phyloP scores from a whole-genome alignment of 1,140 invertebrate species.

The Drosophila kikkawai region DNA sequence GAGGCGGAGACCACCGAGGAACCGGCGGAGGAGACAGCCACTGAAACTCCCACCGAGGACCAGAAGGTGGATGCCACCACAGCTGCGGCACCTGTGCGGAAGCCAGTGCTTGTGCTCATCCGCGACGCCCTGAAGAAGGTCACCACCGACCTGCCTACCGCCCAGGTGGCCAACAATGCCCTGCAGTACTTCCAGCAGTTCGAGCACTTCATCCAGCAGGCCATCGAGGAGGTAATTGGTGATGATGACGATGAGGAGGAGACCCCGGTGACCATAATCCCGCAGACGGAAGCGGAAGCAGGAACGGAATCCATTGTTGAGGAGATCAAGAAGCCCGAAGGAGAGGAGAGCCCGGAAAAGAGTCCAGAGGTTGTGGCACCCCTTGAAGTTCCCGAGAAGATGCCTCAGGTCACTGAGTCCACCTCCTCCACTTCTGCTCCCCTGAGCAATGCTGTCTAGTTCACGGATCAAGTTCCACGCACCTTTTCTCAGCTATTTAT shows the following conservation, averaged over 20 bases:
- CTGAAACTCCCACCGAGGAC: constrained; percentile 41
- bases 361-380: background rate
- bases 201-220: constrained; percentile 81
- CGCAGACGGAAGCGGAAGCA: background rate
- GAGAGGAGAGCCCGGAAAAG: constrained; percentile 2
- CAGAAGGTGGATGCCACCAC: constrained; percentile 23
- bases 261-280: constrained; percentile 29
- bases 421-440: constrained; percentile 23
- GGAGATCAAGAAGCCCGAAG: constrained; percentile 49
- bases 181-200: constrained; percentile 83
- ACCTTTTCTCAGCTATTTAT: constrained; percentile 61
- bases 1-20: constrained; percentile 35
- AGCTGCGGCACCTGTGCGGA: constrained; percentile 49
- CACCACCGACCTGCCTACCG: constrained; percentile 75
- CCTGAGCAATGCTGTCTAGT: constrained; percentile 55
- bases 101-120: constrained; percentile 76
- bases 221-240: constrained; percentile 77
- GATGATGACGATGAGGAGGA: constrained; percentile 79
- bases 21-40: constrained; percentile 28
- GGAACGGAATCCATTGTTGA: constrained; percentile 18
- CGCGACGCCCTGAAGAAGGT: constrained; percentile 81
- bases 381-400: constrained; percentile 4
- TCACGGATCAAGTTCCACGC: constrained; percentile 9
- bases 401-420: background rate
- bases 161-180: constrained; percentile 79